A percentile compares a stretch with the other conserved stretches of the same genome.
Evolutionary conservation across 2,113 vertebrate species (phyloP).

Genomic region (Diphyllodes magnificus): DNA sequence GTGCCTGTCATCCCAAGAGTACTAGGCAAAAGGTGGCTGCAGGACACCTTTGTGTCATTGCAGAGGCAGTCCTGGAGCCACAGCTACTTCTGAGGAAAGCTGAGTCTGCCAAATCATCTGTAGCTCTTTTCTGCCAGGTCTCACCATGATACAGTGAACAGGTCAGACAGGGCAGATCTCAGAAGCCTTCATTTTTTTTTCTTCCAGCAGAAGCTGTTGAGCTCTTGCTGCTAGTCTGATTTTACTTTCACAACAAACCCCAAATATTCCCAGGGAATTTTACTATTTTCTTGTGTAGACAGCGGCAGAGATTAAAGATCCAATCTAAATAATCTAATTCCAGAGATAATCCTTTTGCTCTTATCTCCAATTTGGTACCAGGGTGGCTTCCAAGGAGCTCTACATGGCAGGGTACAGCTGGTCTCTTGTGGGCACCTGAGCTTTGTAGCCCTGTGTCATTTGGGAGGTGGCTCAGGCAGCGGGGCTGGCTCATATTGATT

Average conservation of each 20-base stretch:
- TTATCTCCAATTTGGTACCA: not conserved
- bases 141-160: not conserved
- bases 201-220: not conserved
- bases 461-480: not conserved
- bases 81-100: not conserved
- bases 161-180: not conserved
- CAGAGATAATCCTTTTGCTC: conserved; percentile 55
- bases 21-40: not conserved
- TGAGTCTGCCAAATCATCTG: not conserved
- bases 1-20: not conserved
- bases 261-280: conserved; percentile 36
- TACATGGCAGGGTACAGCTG: not conserved
- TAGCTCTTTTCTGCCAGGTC: not conserved
- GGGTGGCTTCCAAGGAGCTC: not conserved
- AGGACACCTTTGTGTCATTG: not conserved
- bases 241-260: not conserved
- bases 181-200: not conserved
- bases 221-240: not conserved
- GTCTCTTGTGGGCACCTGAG: not conserved
- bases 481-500: not conserved
- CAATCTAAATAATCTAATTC: conserved; percentile 67
- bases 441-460: accelerated
- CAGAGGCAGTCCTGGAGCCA: not conserved
- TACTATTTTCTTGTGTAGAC: conserved; percentile 13
- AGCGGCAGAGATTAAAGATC: conserved; percentile 42